Evolutionary conservation across 2,888 invertebrate genomes (phyloP).

Genomic region (Lasioglossum marginatum): DNA sequence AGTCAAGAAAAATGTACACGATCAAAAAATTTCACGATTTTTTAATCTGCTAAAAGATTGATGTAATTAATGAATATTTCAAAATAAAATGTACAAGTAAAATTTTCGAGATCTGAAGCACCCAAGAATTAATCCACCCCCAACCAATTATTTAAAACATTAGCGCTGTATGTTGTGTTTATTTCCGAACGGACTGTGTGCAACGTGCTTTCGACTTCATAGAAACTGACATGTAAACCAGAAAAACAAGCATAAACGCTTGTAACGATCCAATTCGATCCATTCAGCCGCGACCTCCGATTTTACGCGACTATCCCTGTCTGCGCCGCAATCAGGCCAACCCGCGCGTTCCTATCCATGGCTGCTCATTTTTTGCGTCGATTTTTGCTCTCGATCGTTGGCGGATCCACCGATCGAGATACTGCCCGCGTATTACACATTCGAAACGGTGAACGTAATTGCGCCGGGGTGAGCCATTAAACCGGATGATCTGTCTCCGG

Average conservation of each 20-base stretch:
- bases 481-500: not conserved
- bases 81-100: not conserved
- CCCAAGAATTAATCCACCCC: no score
- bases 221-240: conserved; percentile 9
- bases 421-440: conserved; percentile 20
- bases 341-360: conserved; percentile 1
- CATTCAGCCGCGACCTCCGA: conserved; percentile 14
- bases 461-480: conserved; percentile 9
- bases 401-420: not conserved
- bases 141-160: not conserved
- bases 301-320: conserved; percentile 38
- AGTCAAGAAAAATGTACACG: not conserved
- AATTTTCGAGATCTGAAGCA: not conserved
- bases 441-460: conserved; percentile 51
- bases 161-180: not conserved
- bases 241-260: conserved; percentile 1
- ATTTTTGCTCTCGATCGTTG: conserved; percentile 3
- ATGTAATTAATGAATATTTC: not conserved
- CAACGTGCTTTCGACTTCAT: conserved; percentile 15
- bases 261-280: not conserved
- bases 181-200: not conserved
- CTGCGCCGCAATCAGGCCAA: conserved; percentile 46
- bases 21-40: not conserved
- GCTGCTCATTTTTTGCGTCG: not conserved
- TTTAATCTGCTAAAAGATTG: not conserved